A percentile compares a stretch with the other conserved stretches of the same genome.
These are phyloP conservation scores for Melanostigma gelatinosum DNA, from an alignment of 2,113 vertebrate species.

Conservation along the genomic window DNA sequence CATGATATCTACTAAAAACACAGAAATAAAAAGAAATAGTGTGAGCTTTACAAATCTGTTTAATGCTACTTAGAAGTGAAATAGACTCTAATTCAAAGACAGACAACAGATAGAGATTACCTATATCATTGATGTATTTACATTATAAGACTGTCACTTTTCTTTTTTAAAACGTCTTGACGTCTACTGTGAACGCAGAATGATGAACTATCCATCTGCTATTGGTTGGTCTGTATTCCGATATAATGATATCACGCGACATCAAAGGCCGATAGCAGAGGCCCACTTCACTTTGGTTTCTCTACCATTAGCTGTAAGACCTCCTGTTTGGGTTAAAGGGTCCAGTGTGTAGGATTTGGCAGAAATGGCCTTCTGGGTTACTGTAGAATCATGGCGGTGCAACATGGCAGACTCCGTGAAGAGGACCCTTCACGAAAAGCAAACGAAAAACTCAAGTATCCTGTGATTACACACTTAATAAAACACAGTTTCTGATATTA, in stretches of 20 bases:
- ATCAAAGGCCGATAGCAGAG: not conserved
- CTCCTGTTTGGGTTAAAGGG: not conserved
- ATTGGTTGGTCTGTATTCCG: constrained; percentile 4
- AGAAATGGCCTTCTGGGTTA: too few relatives aligned
- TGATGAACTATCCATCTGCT: not conserved
- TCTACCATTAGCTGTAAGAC: not conserved
- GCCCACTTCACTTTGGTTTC: not conserved
- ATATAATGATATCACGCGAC: not conserved
- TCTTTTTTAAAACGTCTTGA: too few relatives aligned
- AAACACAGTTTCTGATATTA: not conserved
- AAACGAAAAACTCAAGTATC: too few relatives aligned
- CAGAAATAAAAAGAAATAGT: not conserved
- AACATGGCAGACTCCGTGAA: too few relatives aligned
- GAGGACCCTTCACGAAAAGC: too few relatives aligned
- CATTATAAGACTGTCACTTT: not conserved
- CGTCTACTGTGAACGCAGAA: not conserved
- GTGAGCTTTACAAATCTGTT: not conserved
- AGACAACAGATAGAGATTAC: not conserved
- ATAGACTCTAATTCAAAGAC: not conserved
- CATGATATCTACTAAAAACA: not conserved
- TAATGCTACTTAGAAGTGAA: not conserved
- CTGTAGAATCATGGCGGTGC: too few relatives aligned
- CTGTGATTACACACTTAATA: too few relatives aligned
- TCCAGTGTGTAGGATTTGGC: not conserved
- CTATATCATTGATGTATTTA: not conserved